These are phyloP conservation scores for Sarcophaga peregrina DNA, from an alignment of 1,140 invertebrate species.

Conservation along the genomic window DNA sequence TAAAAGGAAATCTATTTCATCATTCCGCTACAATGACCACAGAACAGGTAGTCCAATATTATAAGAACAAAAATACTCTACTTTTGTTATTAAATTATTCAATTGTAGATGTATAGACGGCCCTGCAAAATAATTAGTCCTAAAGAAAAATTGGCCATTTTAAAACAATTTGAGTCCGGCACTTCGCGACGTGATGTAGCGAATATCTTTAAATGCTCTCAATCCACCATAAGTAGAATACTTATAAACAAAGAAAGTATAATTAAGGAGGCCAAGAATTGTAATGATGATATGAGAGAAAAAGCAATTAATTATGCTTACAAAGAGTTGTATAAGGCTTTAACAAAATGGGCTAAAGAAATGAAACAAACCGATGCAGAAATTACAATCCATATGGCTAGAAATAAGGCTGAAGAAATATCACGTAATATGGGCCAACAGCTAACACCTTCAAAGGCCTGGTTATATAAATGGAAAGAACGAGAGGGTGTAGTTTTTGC, in stretches of 20 bases:
- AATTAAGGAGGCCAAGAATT: not conserved
- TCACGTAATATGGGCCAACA: not conserved
- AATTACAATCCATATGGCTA: conserved; percentile 4
- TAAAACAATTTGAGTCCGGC: not conserved
- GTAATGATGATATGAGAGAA: not conserved
- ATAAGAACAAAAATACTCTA: not conserved
- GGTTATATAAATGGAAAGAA: conserved; percentile 18
- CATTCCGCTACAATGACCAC: not conserved
- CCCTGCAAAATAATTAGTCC: not conserved
- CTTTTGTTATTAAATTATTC: not conserved
- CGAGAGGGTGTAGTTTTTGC: not conserved
- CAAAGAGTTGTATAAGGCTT: conserved; percentile 1
- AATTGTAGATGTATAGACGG: not conserved
- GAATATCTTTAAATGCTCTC: not conserved
- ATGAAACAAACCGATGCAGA: not conserved
- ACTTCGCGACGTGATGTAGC: not conserved
- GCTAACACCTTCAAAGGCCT: not conserved
- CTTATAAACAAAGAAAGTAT: not conserved
- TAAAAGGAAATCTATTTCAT: too few species aligned
- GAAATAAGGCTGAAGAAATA: not conserved
- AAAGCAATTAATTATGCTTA: not conserved
- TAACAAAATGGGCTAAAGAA: not conserved
- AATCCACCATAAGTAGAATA: not conserved
- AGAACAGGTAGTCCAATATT: not conserved
- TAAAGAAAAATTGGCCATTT: not conserved